Evolutionary conservation across 92 coral and sea anemone genomes (phyloP).

Genomic region (Epizoanthus stellaris): DNA sequence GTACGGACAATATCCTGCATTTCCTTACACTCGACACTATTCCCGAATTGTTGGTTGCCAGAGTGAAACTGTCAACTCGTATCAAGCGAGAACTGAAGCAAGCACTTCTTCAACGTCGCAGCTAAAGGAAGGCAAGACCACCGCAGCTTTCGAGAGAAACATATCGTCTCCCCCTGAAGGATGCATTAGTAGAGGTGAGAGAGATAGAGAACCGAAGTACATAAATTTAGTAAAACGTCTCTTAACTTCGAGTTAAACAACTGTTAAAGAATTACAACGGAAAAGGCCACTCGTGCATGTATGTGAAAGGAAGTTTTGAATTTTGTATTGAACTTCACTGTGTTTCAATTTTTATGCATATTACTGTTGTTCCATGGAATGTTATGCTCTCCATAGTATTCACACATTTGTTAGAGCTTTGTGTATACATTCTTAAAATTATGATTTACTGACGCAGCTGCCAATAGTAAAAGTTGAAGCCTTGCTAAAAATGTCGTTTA

Average conservation of each 20-base stretch:
- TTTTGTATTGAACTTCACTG: background rate
- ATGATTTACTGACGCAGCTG: background rate
- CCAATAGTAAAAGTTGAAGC: background rate
- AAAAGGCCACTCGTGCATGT: background rate
- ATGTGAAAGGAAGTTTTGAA: background rate
- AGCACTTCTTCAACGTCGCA: background rate
- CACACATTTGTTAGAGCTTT: constrained; percentile 1
- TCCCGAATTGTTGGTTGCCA: constrained; percentile 30
- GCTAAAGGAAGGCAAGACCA: constrained; percentile 15
- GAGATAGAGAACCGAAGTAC: constrained; percentile 19
- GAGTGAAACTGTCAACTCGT: constrained; percentile 17
- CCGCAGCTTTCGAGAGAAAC: constrained; percentile 10
- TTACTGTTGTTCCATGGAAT: background rate
- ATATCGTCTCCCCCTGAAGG: constrained; percentile 13
- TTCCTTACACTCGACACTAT: constrained; percentile 31
- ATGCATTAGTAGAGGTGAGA: constrained; percentile 26
- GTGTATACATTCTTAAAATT: background rate
- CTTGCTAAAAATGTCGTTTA: background rate
- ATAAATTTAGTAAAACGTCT: constrained; percentile 14
- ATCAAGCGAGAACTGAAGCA: constrained; percentile 30
- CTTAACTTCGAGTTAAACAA: constrained; percentile 6
- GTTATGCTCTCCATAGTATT: background rate
- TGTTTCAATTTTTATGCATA: background rate
- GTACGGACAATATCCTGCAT: constrained; percentile 32
- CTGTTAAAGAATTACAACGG: constrained; percentile 7